Conservation (phyloP, 2,797 vertebrate species). For the Iguana delicatissima region DNA sequence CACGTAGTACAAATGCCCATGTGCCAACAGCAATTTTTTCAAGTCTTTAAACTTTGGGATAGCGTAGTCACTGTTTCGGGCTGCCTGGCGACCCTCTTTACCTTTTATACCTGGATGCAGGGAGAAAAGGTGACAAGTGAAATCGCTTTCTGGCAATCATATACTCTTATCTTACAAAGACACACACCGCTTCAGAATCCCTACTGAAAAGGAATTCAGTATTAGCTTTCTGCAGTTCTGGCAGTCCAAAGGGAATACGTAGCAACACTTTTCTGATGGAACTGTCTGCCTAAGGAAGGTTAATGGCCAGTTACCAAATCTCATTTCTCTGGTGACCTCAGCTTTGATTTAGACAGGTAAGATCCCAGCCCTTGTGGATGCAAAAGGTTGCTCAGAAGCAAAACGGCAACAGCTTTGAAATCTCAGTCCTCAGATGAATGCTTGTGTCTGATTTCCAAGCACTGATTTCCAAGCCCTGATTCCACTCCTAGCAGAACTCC, state of each 20-base stretch:
- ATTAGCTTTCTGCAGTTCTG: background rate
- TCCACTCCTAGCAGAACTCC: too few relatives aligned
- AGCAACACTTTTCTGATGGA: too few relatives aligned
- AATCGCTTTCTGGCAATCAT: background rate
- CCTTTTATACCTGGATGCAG: slow-evolving; percentile 90
- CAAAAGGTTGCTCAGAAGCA: too few relatives aligned
- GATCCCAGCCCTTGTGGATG: too few relatives aligned
- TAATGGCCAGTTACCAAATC: background rate
- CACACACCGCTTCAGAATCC: background rate
- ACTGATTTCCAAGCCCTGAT: too few relatives aligned
- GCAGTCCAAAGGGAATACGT: background rate
- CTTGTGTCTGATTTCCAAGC: too few relatives aligned
- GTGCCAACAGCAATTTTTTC: slow-evolving; percentile 92
- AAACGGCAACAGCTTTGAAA: too few relatives aligned
- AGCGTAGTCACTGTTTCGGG: slow-evolving; percentile 97
- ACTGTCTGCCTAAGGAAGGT: too few relatives aligned
- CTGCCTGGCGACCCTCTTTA: slow-evolving; percentile 96
- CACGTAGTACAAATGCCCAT: slow-evolving; percentile 98
- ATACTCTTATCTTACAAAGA: background rate
- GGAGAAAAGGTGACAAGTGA: background rate
- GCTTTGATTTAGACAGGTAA: too few relatives aligned
- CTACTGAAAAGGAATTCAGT: background rate
- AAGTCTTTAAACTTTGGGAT: slow-evolving; percentile 98
- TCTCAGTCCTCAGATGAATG: too few relatives aligned
- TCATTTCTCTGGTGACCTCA: background rate